phyloP scores from a whole-genome alignment of 2,113 vertebrate species.

The Naja naja region DNA sequence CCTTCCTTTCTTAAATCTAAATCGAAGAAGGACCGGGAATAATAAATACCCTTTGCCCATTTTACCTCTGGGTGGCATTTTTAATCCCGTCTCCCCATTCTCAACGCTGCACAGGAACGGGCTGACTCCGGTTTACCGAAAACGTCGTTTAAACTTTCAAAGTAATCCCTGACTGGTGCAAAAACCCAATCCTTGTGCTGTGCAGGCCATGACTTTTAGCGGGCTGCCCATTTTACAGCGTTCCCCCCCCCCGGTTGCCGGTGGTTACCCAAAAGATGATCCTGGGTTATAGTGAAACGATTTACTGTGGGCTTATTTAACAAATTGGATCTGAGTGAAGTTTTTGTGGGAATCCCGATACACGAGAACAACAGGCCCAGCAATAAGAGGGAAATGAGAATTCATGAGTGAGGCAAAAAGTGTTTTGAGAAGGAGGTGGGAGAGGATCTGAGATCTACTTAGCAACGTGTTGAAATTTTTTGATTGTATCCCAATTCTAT shows the following conservation, averaged over 20 bases:
- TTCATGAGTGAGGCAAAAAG: neutral
- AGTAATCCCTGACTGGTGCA: neutral
- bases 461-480: neutral
- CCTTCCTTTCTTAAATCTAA: neutral
- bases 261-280: neutral
- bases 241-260: neutral
- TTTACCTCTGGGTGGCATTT: neutral
- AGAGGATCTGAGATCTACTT: neutral
- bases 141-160: neutral
- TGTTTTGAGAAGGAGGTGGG: neutral
- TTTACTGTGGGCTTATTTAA: neutral
- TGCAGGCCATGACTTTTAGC: neutral
- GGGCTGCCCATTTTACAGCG: neutral
- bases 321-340: neutral
- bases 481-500: neutral
- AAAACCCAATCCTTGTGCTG: neutral
- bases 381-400: neutral
- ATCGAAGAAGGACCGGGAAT: neutral
- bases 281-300: neutral
- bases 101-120: neutral
- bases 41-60: neutral
- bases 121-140: neutral
- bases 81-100: neutral
- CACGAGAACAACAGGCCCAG: neutral
- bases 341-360: neutral